Percentiles rank a stretch among this genome's conserved stretches.
These are phyloP conservation scores for Zygothrica quintamaculata DNA, from an alignment of 2,888 invertebrate species.

Conservation along the genomic window DNA sequence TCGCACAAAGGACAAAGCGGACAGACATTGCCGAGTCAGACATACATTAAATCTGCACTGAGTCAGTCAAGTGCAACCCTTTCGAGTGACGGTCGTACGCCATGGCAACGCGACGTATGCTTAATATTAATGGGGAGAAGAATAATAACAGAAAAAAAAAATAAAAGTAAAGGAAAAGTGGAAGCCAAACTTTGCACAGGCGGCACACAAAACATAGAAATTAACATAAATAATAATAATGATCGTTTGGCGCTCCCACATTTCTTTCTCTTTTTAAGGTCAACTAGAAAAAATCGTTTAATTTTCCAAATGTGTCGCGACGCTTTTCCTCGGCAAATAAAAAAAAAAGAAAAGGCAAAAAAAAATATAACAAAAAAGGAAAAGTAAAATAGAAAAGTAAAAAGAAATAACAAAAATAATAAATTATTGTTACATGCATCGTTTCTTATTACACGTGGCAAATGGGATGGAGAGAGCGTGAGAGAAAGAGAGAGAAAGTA, in stretches of 20 bases:
- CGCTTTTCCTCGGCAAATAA: not conserved
- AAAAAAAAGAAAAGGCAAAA: constrained; percentile 23
- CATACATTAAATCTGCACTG: constrained; percentile 9
- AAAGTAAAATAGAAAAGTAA: constrained; percentile 12
- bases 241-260: constrained; percentile 29
- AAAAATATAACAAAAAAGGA: no score
- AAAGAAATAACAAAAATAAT: constrained; percentile 32
- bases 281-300: constrained; percentile 37
- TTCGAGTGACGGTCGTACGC: constrained; percentile 23
- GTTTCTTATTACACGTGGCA: constrained; percentile 5
- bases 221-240: constrained; percentile 69
- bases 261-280: not conserved
- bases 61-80: constrained; percentile 61
- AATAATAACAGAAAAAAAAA: no score
- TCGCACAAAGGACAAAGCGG: constrained; percentile 20
- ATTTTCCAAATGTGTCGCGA: constrained; percentile 51
- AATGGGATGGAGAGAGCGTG: constrained; percentile 9
- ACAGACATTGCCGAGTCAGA: constrained; percentile 5
- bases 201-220: constrained; percentile 64
- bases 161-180: no score
- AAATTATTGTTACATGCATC: constrained; percentile 46
- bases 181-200: constrained; percentile 37
- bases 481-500: not conserved
- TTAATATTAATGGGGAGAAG: constrained; percentile 49
- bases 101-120: constrained; percentile 70